phyloP scores from a whole-genome alignment of 2,888 invertebrate genomes.

The Girardia tigrina region DNA sequence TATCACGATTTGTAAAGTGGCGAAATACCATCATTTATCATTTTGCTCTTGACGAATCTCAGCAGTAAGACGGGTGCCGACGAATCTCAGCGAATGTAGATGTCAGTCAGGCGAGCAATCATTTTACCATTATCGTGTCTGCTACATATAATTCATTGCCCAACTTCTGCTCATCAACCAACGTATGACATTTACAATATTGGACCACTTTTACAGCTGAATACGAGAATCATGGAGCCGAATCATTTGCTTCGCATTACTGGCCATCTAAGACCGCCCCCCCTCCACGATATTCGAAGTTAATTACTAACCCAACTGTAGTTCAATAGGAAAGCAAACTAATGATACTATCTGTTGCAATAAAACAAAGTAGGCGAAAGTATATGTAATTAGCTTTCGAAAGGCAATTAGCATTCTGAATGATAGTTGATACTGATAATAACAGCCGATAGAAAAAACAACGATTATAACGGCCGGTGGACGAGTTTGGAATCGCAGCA shows the following conservation, averaged over 20 bases:
- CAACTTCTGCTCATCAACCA: conserved; percentile 20
- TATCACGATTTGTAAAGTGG: conserved; percentile 23
- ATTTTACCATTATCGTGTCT: conserved; percentile 17
- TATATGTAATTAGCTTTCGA: conserved; percentile 21
- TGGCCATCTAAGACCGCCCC: conserved; percentile 7
- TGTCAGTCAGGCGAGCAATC: conserved; percentile 17
- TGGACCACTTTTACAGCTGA: conserved; percentile 23
- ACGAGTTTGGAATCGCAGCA: neutral
- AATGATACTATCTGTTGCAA: conserved; percentile 20
- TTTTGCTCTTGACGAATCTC: conserved; percentile 19
- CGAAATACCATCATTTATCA: conserved; percentile 23
- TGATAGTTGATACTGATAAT: conserved; percentile 23
- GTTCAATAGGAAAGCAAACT: conserved; percentile 23
- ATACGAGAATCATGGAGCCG: conserved; percentile 23
- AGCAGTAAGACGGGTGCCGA: conserved; percentile 17
- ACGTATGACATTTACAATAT: conserved; percentile 10
- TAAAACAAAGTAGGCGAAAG: conserved; percentile 15
- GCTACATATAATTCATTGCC: neutral
- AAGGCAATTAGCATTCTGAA: conserved; percentile 6
- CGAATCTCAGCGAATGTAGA: conserved; percentile 3
- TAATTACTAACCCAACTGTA: conserved; percentile 20
- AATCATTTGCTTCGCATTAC: conserved; percentile 2
- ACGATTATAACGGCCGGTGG: neutral
- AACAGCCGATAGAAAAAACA: conserved; percentile 18
- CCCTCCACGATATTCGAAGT: conserved; percentile 4